Percentiles rank a stretch among this genome's conserved stretches.
These are phyloP conservation scores for Gymnocephalus cernua DNA, from an alignment of 2,113 vertebrate species.

Conservation along the genomic window DNA sequence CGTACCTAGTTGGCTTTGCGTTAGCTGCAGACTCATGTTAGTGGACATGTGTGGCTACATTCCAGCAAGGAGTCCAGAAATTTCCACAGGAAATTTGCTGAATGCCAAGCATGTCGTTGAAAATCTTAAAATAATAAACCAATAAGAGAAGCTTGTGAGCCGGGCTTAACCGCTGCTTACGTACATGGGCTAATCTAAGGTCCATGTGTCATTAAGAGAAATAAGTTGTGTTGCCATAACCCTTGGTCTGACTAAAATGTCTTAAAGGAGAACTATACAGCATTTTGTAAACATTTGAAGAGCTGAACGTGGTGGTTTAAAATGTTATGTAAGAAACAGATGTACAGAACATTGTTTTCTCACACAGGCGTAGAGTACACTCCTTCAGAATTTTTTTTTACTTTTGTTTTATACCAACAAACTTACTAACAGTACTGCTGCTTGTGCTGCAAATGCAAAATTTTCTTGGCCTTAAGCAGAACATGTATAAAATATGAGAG, in stretches of 20 bases:
- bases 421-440: not conserved
- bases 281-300: conserved; percentile 42
- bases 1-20: conserved; percentile 15
- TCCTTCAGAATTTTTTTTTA: conserved; percentile 8
- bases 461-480: not conserved
- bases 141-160: conserved; percentile 64
- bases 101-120: conserved; percentile 78
- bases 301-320: conserved; percentile 22
- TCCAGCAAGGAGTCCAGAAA: conserved; percentile 70
- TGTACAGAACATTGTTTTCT: not conserved
- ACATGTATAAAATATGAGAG: conserved; percentile 5
- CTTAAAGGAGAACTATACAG: conserved; percentile 40
- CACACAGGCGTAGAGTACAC: not conserved
- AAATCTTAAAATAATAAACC: conserved; percentile 81
- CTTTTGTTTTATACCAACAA: not conserved
- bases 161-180: conserved; percentile 47
- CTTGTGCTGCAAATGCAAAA: not conserved
- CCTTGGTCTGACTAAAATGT: conserved; percentile 34
- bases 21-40: conserved; percentile 51
- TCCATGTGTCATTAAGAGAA: conserved; percentile 57
- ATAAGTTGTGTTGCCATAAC: conserved; percentile 63
- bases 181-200: conserved; percentile 68
- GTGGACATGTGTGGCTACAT: conserved; percentile 69
- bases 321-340: conserved; percentile 18
- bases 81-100: conserved; percentile 86